These are phyloP conservation scores for Leptinotarsa texana DNA, from an alignment of 1,140 invertebrate species.

Conservation along the genomic window DNA sequence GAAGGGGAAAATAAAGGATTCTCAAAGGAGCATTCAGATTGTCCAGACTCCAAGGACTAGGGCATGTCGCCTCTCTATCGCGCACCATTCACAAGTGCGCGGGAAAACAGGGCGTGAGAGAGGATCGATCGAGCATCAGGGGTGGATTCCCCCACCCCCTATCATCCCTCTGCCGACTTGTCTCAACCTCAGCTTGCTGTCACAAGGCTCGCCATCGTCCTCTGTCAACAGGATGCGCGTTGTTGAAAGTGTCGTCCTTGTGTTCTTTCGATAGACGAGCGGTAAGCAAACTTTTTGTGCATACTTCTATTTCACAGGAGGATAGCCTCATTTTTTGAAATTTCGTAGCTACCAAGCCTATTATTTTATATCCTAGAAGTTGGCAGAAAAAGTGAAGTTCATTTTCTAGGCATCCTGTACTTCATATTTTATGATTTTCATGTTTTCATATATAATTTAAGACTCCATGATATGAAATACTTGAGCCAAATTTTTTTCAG, in stretches of 20 bases:
- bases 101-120: conserved; percentile 54
- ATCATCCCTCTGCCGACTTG: conserved; percentile 40
- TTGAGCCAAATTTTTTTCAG: no score
- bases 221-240: conserved; percentile 50
- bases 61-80: conserved; percentile 31
- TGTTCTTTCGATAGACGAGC: conserved; percentile 6
- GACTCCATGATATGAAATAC: no score
- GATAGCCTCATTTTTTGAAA: no score
- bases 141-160: conserved; percentile 42
- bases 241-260: conserved; percentile 40
- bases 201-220: conserved; percentile 34
- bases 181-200: conserved; percentile 39
- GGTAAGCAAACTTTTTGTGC: neutral
- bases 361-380: no score
- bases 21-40: conserved; percentile 42
- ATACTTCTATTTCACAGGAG: no score
- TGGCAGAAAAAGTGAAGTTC: no score
- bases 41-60: conserved; percentile 38
- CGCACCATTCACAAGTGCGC: conserved; percentile 48
- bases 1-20: conserved; percentile 33
- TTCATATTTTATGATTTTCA: no score
- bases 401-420: no score
- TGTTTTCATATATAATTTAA: no score
- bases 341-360: no score
- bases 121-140: conserved; percentile 53